These are phyloP conservation scores for Drosophila ercepeae DNA, from an alignment of 1,140 invertebrate species.

Conservation along the genomic window DNA sequence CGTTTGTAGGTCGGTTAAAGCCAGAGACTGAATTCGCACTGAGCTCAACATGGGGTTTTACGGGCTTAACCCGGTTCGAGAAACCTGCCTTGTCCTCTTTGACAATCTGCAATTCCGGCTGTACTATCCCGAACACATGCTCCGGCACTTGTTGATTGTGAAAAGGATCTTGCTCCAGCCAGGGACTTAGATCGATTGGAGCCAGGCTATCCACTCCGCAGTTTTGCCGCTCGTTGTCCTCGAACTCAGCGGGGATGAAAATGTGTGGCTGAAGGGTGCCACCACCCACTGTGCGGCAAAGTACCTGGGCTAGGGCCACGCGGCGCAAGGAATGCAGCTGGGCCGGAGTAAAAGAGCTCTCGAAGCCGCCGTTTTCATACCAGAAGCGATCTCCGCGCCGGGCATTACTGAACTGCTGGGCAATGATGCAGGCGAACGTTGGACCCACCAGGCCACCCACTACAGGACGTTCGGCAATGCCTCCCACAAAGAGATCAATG, in stretches of 20 bases:
- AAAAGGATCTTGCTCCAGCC: conserved; percentile 82
- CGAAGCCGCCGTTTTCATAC: conserved; percentile 92
- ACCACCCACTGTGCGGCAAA: conserved; percentile 87
- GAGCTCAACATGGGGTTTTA: conserved; percentile 50
- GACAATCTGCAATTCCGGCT: conserved; percentile 36
- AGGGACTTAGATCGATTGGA: conserved; percentile 77
- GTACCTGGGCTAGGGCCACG: conserved; percentile 91
- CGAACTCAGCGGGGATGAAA: conserved; percentile 72
- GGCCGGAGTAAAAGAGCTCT: conserved; percentile 90
- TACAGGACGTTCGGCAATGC: conserved; percentile 92
- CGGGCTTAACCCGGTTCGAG: conserved; percentile 56
- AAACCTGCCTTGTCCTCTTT: conserved; percentile 76
- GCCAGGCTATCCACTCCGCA: conserved; percentile 67
- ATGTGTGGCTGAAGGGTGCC: conserved; percentile 81
- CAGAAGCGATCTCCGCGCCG: conserved; percentile 96
- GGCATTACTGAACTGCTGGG: conserved; percentile 94
- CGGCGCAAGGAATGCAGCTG: conserved; percentile 94
- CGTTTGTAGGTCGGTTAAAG: conserved; percentile 47
- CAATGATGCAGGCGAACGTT: conserved; percentile 98
- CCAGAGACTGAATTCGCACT: conserved; percentile 54
- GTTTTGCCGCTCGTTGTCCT: conserved; percentile 69
- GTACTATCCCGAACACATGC: conserved; percentile 44
- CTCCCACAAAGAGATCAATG: conserved; percentile 96
- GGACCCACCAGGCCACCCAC: conserved; percentile 94
- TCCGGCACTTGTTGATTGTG: conserved; percentile 33